phyloP scores from a whole-genome alignment of 2,888 invertebrate genomes.

The Oligia latruncula region DNA sequence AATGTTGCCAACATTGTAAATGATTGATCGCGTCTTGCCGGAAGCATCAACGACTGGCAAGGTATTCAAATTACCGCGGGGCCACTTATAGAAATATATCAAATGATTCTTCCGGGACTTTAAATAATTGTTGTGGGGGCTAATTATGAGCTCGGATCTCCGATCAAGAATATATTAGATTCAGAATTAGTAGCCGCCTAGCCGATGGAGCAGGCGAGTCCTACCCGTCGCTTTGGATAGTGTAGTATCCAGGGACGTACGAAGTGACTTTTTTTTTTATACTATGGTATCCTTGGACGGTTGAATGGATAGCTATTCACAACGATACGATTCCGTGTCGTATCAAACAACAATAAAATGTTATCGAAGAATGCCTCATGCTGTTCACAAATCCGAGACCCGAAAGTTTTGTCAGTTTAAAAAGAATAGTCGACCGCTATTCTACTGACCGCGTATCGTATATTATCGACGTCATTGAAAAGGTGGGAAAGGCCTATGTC shows the following conservation, averaged over 20 bases:
- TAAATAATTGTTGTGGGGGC: not conserved
- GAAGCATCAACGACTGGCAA: slow-evolving; percentile 52
- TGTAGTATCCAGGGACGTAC: no score
- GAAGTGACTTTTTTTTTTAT: no score
- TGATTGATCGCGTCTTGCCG: slow-evolving; percentile 60
- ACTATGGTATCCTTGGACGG: no score
- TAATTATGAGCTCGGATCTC: not conserved
- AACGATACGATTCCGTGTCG: not conserved
- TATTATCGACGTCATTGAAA: no score
- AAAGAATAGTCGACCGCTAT: no score
- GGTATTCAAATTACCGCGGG: slow-evolving; percentile 41
- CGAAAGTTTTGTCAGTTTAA: not conserved
- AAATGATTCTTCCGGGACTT: slow-evolving; percentile 43
- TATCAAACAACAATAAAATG: not conserved
- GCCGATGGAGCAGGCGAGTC: not conserved
- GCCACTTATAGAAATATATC: slow-evolving; percentile 56
- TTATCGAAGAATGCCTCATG: not conserved
- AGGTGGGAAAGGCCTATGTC: not conserved
- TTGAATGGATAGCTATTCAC: not conserved
- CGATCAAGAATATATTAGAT: not conserved
- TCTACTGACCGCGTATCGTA: no score
- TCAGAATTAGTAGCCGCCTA: not conserved
- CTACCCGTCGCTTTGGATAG: no score
- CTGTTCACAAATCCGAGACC: not conserved
- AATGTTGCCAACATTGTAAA: slow-evolving; percentile 52